Percentiles rank a stretch among this genome's conserved stretches.
Evolutionary conservation across 2,888 invertebrate genomes (phyloP).

Genomic region (Emmelina monodactyla): DNA sequence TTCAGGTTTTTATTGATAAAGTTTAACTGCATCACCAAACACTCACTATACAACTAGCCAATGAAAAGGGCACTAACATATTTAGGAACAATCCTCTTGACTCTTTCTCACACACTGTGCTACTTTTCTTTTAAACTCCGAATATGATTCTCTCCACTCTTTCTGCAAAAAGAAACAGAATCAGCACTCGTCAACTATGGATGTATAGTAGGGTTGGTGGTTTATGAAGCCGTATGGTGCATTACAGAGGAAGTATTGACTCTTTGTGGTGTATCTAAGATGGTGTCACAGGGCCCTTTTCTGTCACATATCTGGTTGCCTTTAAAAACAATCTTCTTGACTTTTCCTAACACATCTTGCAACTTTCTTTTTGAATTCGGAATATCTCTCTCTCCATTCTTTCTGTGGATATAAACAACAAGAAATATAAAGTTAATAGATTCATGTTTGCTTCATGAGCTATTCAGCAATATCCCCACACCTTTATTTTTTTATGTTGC

Average conservation of each 20-base stretch:
- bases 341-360: slow-evolving; percentile 98
- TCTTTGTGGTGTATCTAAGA: slow-evolving; percentile 17
- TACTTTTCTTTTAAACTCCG: slow-evolving; percentile 97
- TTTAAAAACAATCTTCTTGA: slow-evolving; percentile 97
- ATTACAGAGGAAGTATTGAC: slow-evolving; percentile 27
- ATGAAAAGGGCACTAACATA: slow-evolving; percentile 64
- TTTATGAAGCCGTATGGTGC: slow-evolving; percentile 22
- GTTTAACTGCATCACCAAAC: slow-evolving; percentile 49
- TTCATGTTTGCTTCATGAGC: too few relatives aligned
- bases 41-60: slow-evolving; percentile 58
- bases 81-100: slow-evolving; percentile 96
- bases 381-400: slow-evolving; percentile 97
- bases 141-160: slow-evolving; percentile 97
- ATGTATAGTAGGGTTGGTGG: slow-evolving; percentile 32
- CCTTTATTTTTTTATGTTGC: too few relatives aligned
- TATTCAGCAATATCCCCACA: too few relatives aligned
- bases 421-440: too few relatives aligned
- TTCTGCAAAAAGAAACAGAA: slow-evolving; percentile 78
- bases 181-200: slow-evolving; percentile 57
- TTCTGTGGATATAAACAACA: slow-evolving; percentile 78
- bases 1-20: slow-evolving; percentile 32
- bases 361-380: slow-evolving; percentile 97
- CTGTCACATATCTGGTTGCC: slow-evolving; percentile 28
- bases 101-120: slow-evolving; percentile 98
- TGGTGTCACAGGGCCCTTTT: slow-evolving; percentile 47